Evolutionary conservation across 2,888 invertebrate species (phyloP).

Genomic region (Orthonevra nobilis): DNA sequence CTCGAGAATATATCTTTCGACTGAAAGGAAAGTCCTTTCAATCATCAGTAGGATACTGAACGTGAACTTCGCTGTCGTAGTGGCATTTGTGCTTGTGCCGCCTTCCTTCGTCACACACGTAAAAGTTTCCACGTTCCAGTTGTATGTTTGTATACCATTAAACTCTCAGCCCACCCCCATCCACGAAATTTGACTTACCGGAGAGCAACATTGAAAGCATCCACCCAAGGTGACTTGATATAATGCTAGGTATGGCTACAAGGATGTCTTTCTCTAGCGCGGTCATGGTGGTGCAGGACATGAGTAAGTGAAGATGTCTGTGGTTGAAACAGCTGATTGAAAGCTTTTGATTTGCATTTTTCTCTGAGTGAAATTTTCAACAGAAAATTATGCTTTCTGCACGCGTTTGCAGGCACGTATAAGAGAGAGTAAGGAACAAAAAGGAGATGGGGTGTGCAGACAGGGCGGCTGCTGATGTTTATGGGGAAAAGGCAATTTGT

Average conservation of each 20-base stretch:
- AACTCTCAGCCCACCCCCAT: conserved; percentile 7
- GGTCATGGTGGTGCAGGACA: conserved; percentile 29
- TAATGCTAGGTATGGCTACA: conserved; percentile 36
- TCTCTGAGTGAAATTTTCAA: not conserved
- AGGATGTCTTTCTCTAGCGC: conserved; percentile 41
- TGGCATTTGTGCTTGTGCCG: conserved; percentile 59
- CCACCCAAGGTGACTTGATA: conserved; percentile 61
- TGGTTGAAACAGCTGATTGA: conserved; percentile 38
- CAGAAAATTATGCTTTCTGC: conserved; percentile 15
- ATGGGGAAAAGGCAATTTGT: not conserved
- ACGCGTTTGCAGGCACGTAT: conserved; percentile 33
- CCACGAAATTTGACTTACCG: not conserved
- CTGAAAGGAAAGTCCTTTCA: conserved; percentile 74
- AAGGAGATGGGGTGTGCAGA: too few species aligned
- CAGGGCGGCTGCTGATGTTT: too few species aligned
- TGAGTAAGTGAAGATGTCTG: conserved; percentile 26
- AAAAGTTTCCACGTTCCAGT: conserved; percentile 15
- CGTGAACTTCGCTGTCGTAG: conserved; percentile 62
- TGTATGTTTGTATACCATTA: conserved; percentile 10
- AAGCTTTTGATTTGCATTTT: conserved; percentile 25
- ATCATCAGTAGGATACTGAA: conserved; percentile 68
- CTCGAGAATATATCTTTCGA: conserved; percentile 79
- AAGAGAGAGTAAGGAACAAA: too few species aligned
- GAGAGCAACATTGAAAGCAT: conserved; percentile 43
- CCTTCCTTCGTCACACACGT: conserved; percentile 38